Base-by-base conservation (phyloP, 1,140 invertebrate species). In the Drosophila truncata region DNA sequence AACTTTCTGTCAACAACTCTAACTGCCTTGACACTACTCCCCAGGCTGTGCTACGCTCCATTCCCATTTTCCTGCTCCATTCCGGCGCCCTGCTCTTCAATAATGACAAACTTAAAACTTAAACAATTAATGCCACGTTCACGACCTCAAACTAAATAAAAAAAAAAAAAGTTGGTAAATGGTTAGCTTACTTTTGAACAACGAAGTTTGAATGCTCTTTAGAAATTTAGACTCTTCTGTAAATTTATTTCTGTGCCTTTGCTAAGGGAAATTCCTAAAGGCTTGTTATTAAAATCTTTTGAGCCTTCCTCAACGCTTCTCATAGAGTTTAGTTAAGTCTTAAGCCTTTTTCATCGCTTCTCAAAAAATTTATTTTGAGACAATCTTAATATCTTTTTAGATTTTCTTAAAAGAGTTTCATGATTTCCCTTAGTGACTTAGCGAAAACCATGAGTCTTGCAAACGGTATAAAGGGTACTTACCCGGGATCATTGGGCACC, bases 401-500 rank as follows among this genome's bases (percentile, higher is more conserved):
- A 20, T 44, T 44, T 20, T 13, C 11, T 20, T 14, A 7, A 7
- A 14, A 7, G 2, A 16, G 13, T 47, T 25, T 10, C 14, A 16
- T 10, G 14, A 10, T 10, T 4, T 49, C 0, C 7, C 14, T 47
- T 27, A 20, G 2, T 20, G 7, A 52, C 7, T 33, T 33, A 20
- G 29, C 29, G 11, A n/a, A 55, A 11, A 23, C 7, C 3, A 10
- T 4, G 14, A 35, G 3, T 3, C 13, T 37, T 14, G 3, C 14
- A 1, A 23, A 71, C 64, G 11, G 31, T 47, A 57, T 71, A 18
- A n/a, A 11, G 14, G 31, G 6, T 52, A 94, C 95, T 94, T 96
- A 97, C 96, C 97, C 97, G 93, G 97, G 97, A 94, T 97, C 96
- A 95, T 97, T 97, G 93, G 96, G 96, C 93, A 97, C 96, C 94